Evolutionary conservation across 2,113 vertebrate genomes (phyloP).

Genomic region (Cynoglossus semilaevis): DNA sequence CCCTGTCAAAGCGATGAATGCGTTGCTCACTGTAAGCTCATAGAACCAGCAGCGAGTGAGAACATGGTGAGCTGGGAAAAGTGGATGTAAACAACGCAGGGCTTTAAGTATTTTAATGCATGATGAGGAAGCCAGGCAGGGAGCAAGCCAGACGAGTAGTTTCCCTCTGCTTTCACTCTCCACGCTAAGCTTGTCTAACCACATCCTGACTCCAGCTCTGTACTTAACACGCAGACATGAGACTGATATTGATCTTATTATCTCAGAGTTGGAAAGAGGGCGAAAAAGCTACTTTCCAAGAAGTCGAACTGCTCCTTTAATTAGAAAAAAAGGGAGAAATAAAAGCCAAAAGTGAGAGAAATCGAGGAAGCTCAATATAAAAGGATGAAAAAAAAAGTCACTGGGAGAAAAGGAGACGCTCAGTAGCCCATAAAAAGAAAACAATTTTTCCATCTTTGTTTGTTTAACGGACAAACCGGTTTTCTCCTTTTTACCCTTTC

Average conservation of each 20-base stretch:
- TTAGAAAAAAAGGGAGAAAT: not conserved
- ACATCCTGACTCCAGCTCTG: slow-evolving; percentile 1
- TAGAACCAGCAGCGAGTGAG: not conserved
- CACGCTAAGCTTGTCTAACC: not conserved
- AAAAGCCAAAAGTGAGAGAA: not conserved
- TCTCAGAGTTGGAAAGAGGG: not conserved
- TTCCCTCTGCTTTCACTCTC: not conserved
- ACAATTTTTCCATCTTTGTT: slow-evolving; percentile 35
- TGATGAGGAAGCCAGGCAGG: slow-evolving; percentile 2
- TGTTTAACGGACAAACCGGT: slow-evolving; percentile 36
- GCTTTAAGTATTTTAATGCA: not conserved
- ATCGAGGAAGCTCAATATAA: not conserved
- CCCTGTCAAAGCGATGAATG: too few relatives aligned
- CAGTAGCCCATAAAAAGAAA: slow-evolving; percentile 12
- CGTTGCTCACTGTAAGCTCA: too few relatives aligned
- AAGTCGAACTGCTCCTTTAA: not conserved
- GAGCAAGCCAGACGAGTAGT: not conserved
- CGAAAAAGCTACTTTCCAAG: not conserved
- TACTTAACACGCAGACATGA: not conserved
- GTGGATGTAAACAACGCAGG: not conserved
- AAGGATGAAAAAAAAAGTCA: not conserved
- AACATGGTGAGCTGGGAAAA: not conserved
- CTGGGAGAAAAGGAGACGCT: not conserved
- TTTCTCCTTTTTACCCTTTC: slow-evolving; percentile 42
- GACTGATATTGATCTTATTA: not conserved